Percentiles rank a stretch among this genome's conserved stretches.
Evolutionary conservation across 2,888 invertebrate genomes (phyloP).

Genomic region (Patella pellucida): DNA sequence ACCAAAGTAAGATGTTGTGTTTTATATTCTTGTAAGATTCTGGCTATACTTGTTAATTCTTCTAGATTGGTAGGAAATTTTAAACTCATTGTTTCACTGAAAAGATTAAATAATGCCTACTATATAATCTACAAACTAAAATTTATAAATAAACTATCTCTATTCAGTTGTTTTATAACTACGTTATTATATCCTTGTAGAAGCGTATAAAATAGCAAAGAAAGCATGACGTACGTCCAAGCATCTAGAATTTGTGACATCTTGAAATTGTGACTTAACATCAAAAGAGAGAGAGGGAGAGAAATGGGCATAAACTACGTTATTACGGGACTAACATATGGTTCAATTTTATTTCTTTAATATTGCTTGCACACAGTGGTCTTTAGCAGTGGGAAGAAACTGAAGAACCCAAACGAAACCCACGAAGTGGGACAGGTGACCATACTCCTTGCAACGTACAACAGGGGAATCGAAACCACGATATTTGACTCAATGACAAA

Average conservation of each 20-base stretch:
- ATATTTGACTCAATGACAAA: no score
- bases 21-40: slow-evolving; percentile 71
- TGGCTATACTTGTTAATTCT: slow-evolving; percentile 70
- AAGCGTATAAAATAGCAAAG: not conserved
- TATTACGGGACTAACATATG: no score
- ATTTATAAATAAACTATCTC: not conserved
- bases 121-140: not conserved
- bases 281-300: not conserved
- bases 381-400: no score
- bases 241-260: no score
- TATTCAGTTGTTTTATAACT: not conserved
- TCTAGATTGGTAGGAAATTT: slow-evolving; percentile 72
- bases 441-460: no score
- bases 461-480: no score
- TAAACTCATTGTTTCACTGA: slow-evolving; percentile 52
- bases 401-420: no score
- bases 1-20: slow-evolving; percentile 73
- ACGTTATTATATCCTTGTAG: not conserved
- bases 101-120: not conserved
- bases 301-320: no score
- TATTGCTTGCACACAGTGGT: no score
- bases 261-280: no score
- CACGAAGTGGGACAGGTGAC: no score
- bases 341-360: no score
- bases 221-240: not conserved